Base-by-base conservation (phyloP, 92 coral and sea anemone species). In the Heteractis magnifica region DNA sequence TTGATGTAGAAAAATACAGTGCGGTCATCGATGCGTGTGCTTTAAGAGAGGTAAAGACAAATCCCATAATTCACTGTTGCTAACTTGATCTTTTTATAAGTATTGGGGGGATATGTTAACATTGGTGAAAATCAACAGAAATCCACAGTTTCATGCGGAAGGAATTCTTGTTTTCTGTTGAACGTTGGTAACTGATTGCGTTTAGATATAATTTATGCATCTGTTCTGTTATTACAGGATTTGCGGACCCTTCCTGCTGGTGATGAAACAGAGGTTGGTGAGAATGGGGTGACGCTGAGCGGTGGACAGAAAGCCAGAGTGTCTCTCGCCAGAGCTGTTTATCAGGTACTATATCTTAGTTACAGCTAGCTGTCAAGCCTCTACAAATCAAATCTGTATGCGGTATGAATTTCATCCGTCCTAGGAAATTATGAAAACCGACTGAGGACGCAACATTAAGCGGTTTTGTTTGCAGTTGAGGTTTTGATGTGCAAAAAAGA, bases 231-330 rank as follows among this genome's bases (percentile, higher is more conserved):
- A 56, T 65, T 34, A 41, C 34, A 96, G 99, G 99, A 96, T 88
- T 87, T 96, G 20, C 91, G 86, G 50, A 88, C 89, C 68, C 89
- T 96, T 55, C 99, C 99, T 26, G 93, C 95, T 3, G 96, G 97
- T 13, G 99, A 94, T 77, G 96, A 94, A 71, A 96, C 99, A 10
- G 99, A 96, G 84, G 93, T 96, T 49, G 99, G 99, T 15, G 99
- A 96, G 88, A 96, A 96, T 84, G 99, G 99, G 18, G 99, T 96
- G 15, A 96, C 97, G 16, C 90, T 96, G 19, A 96, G 99, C 55
- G 99, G 99, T 10, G 99, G 99, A 8, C 99, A 96, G 76, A 96
- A 95, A 77, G 95, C 99, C 1, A 87, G 99, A 52, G 93, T 96
- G 55, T 92, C 98, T 12, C 82, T 96, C 44, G 99, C 99, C 14